Evolutionary conservation across 2,888 invertebrate species (phyloP), one percentile per base, ranked within the genome.

Genomic region (Lithophane leautieri): DNA sequence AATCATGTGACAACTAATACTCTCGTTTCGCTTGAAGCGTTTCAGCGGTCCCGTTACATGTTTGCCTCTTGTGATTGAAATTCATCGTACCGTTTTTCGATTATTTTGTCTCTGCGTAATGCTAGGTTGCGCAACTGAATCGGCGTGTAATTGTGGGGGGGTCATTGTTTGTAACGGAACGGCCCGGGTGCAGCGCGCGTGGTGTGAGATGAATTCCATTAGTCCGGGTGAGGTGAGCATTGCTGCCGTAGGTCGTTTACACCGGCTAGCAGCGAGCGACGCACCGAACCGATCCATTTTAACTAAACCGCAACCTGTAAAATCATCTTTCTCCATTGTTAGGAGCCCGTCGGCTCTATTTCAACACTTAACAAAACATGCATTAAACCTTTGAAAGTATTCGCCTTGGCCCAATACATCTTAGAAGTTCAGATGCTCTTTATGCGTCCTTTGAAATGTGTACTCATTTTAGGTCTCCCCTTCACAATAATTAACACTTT

Each of bases 151-250:
- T 92, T 91, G 91, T 88, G 90, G 82, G 90, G 87, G 89, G 94
- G 92, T 94, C 95, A 94, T 93, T 93, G 94, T 94, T 92, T 94
- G 93, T 94, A 94, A 95, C 95, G 94, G 94, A 90, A 90, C 91
- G 83, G 73, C 84, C 83, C 87, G 88, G 88, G 91, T 90, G 90
- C 88, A 89, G 87, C 84, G 83, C 87, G 88, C 86, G 87, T 90
- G 90, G 90, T 94, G 94, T 94, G 95, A 94, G 93, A 94, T 93
- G 95, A 94, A 95, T 95, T 92, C 92, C 91, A 94, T 94, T 93
- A 94, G 89, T 71, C 87, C 90, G 90, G 89, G 91, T 91, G 91
- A 86, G 81, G 85, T 88, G 87, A 82, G 81, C 84, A 76, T 69
- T 81, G 86, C 83, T 81, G 84, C 76, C 84, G 78, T 79, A 89